Evolutionary conservation across 2,797 vertebrate species (phyloP).

Genomic region (Tadarida brasiliensis): DNA sequence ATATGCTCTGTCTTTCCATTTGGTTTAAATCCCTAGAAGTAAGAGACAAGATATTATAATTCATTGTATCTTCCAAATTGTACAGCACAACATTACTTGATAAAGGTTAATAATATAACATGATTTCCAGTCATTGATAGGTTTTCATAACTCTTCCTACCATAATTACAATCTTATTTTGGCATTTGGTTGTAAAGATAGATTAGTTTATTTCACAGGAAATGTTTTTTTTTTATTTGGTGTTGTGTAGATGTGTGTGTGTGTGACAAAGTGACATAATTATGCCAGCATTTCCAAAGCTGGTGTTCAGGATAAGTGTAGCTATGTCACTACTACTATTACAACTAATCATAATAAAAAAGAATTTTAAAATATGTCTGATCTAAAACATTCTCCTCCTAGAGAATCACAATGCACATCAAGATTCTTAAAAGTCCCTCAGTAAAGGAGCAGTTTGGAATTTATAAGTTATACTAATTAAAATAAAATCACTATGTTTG

Average conservation of each 20-base stretch:
- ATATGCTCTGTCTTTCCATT: background rate
- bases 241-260: background rate
- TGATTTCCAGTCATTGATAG: background rate
- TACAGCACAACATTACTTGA: background rate
- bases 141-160: background rate
- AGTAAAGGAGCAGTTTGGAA: background rate
- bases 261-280: background rate
- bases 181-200: background rate
- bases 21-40: background rate
- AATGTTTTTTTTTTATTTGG: background rate
- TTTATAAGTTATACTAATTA: background rate
- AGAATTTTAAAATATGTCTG: background rate
- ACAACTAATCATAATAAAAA: background rate
- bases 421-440: background rate
- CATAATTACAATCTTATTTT: background rate
- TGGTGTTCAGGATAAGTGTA: background rate
- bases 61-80: background rate
- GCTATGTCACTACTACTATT: background rate
- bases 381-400: background rate
- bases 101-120: background rate
- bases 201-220: background rate
- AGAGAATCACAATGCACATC: background rate
- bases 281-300: background rate
- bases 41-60: background rate
- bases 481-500: conserved; percentile 37